phyloP scores from a whole-genome alignment of 2,113 vertebrate species.

The Hippocampus abdominalis region DNA sequence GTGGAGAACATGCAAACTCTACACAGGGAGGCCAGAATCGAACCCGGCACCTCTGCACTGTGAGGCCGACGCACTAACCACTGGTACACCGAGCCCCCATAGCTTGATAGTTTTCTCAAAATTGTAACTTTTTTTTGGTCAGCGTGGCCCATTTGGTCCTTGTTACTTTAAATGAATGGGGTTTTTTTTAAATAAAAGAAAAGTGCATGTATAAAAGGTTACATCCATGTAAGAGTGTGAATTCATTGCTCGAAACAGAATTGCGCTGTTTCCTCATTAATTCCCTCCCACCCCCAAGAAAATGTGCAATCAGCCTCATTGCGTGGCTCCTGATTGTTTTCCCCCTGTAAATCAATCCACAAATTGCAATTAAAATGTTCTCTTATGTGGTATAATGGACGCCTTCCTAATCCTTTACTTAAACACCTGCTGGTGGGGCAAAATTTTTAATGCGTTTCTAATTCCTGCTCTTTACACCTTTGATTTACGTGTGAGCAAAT shows the following conservation, averaged over 20 bases:
- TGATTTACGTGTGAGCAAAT: conserved; percentile 74
- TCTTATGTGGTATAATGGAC: conserved; percentile 80
- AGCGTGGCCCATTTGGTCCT: not conserved
- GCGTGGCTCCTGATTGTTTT: conserved; percentile 71
- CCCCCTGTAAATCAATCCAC: conserved; percentile 76
- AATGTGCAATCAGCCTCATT: conserved; percentile 75
- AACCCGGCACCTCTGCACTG: too few species aligned
- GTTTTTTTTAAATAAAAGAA: too few species aligned
- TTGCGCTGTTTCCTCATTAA: conserved; percentile 56
- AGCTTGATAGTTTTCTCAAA: too few species aligned
- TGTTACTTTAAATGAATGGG: too few species aligned
- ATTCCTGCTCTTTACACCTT: conserved; percentile 78
- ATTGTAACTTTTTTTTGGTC: not conserved
- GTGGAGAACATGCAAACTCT: too few species aligned
- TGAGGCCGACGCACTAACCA: too few species aligned
- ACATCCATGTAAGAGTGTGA: not conserved
- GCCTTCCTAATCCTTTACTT: conserved; percentile 82
- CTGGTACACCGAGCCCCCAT: too few species aligned
- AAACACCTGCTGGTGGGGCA: conserved; percentile 77
- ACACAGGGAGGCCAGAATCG: too few species aligned
- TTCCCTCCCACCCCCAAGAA: conserved; percentile 34
- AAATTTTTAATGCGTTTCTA: conserved; percentile 81
- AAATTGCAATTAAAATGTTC: conserved; percentile 79
- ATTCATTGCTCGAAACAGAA: conserved; percentile 49
- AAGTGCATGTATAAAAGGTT: not conserved